phyloP scores from a whole-genome alignment of 2,797 vertebrate species.

The Rhinoraja longicauda region DNA sequence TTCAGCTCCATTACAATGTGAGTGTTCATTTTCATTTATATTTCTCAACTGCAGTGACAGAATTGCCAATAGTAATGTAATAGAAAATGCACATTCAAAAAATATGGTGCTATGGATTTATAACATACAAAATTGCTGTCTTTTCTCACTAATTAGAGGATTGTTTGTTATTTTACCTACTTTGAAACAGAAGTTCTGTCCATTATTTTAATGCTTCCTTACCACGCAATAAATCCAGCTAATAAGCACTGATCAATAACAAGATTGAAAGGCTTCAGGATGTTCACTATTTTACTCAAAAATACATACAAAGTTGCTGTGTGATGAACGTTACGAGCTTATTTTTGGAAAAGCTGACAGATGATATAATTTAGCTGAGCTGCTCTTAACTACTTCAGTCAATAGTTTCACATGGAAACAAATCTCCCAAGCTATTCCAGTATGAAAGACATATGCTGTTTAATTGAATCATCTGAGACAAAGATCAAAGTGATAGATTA shows the following conservation, averaged over 20 bases:
- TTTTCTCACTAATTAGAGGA: slow-evolving; percentile 33
- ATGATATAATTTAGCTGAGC: slow-evolving; percentile 36
- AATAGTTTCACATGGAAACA: slow-evolving; percentile 30
- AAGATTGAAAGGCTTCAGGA: slow-evolving; percentile 37
- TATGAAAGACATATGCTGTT: slow-evolving; percentile 35
- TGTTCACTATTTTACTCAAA: slow-evolving; percentile 30
- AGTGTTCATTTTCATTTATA: neutral
- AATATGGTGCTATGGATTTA: neutral
- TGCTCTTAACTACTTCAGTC: slow-evolving; percentile 38
- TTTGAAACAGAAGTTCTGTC: slow-evolving; percentile 35
- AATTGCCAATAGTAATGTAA: neutral
- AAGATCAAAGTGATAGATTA: slow-evolving; percentile 37
- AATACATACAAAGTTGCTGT: slow-evolving; percentile 36
- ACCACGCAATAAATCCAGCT: slow-evolving; percentile 27
- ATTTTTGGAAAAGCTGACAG: slow-evolving; percentile 36
- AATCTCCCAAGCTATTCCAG: slow-evolving; percentile 30
- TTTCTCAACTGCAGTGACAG: neutral
- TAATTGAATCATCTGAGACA: slow-evolving; percentile 38
- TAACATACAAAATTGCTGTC: neutral
- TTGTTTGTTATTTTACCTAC: slow-evolving; percentile 5
- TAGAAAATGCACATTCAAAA: slow-evolving; percentile 22
- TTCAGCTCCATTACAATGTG: slow-evolving; percentile 1
- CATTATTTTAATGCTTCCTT: slow-evolving; percentile 21
- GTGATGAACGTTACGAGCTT: slow-evolving; percentile 34
- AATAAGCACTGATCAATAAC: slow-evolving; percentile 39